These are phyloP conservation scores for Nematolebias whitei DNA, from an alignment of 2,113 vertebrate genomes.

Conservation along the genomic window DNA sequence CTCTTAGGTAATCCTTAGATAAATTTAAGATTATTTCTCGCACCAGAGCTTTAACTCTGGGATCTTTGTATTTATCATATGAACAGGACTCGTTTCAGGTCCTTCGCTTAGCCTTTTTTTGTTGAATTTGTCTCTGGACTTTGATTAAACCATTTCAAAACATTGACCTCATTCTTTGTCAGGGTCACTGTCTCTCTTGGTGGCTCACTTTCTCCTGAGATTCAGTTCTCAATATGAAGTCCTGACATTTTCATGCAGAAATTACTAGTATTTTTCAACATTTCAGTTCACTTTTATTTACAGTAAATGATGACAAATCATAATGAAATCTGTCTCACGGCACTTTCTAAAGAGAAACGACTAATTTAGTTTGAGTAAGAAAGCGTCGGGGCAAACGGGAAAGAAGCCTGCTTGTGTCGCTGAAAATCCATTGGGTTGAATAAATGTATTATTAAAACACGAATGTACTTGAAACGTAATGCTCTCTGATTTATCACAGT, in stretches of 20 bases:
- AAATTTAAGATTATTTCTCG: not conserved
- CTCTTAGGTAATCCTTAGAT: not conserved
- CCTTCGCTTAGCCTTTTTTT: constrained; percentile 1
- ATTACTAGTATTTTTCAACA: not conserved
- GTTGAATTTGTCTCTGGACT: constrained; percentile 6
- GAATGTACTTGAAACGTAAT: too few relatives aligned
- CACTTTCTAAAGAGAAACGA: not conserved
- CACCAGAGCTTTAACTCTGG: not conserved
- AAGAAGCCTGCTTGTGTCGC: too few relatives aligned
- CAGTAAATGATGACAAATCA: not conserved
- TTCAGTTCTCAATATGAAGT: not conserved
- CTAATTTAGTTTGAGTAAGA: not conserved
- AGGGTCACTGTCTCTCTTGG: not conserved
- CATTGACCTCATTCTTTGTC: constrained; percentile 3
- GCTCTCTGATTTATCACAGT: too few relatives aligned
- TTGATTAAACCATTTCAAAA: constrained; percentile 4
- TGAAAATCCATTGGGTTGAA: not conserved
- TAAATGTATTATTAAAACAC: too few relatives aligned
- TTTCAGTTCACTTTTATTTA: constrained; percentile 3
- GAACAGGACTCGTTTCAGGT: not conserved
- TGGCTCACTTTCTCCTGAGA: constrained; percentile 10
- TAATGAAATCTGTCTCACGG: not conserved
- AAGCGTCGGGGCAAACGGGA: not conserved
- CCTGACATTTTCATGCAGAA: not conserved
- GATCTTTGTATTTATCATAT: not conserved